Evolutionary conservation across 2,797 vertebrate species (phyloP).

Genomic region (Botia almorhae): DNA sequence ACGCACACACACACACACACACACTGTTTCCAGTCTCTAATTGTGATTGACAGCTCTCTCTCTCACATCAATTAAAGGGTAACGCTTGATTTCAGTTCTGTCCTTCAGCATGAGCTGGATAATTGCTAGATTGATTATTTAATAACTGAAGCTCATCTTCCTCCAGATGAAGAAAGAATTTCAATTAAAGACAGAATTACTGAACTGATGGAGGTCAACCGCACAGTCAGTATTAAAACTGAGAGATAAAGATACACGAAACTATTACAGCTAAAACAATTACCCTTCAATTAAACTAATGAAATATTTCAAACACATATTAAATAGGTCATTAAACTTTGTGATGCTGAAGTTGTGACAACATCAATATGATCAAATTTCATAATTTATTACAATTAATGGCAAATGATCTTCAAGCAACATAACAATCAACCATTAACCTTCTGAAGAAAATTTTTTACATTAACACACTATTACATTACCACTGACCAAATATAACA

Average conservation of each 20-base stretch:
- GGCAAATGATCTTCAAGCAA: no score
- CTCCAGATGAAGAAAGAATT: conserved; percentile 70
- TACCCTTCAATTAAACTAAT: neutral
- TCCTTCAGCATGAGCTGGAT: conserved; percentile 80
- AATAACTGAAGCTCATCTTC: conserved; percentile 74
- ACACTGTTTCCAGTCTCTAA: conserved; percentile 72
- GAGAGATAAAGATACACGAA: neutral
- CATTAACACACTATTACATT: no score
- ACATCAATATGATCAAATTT: no score
- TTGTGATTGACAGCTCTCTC: conserved; percentile 77
- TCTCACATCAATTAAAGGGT: conserved; percentile 80
- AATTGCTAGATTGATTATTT: conserved; percentile 78
- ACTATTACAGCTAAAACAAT: neutral
- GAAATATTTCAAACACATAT: neutral
- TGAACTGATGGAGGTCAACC: conserved; percentile 55
- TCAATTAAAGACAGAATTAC: conserved; percentile 71
- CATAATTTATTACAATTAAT: no score
- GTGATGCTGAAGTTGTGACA: neutral
- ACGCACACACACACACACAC: conserved; percentile 63
- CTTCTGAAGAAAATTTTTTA: no score
- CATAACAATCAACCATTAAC: no score
- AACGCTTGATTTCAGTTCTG: conserved; percentile 76
- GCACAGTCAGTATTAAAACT: neutral
- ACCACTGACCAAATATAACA: no score
- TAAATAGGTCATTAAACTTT: neutral